Base-by-base conservation (phyloP, 2,113 vertebrate genomes). In the Anoura caudifer region DNA sequence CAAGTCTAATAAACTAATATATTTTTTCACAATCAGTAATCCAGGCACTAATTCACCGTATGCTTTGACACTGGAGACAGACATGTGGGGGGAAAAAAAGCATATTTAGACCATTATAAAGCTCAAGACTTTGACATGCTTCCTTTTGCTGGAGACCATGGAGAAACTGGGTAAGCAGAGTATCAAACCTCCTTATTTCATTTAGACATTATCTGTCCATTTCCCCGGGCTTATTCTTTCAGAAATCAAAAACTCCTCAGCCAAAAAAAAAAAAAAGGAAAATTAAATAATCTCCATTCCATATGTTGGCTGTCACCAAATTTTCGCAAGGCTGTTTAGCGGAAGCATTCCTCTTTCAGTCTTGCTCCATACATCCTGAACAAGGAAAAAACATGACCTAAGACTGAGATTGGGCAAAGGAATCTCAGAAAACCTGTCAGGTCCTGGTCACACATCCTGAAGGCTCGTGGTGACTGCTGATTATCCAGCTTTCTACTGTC, bases 291-390 rank as follows among this genome's bases (percentile, higher is more conserved):
- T 56, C 63, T 93, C 92, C 72, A 91, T 95, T 94, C 67, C 67
- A 56, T 79, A 72, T 5, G 19, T n/a, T 28, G 52, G 20, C 91
- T 89, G 65, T 45, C 76, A 43, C 41, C 16, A 19, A 7, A 75
- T 88, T 67, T 81, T 93, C 94, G 81, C 72, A 81, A 91, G 87
- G 67, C 86, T 84, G 61, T 36, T 96, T n/a, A 85, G 83, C 84
- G 96, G 76, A 82, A 73, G 88, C 59, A 69, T n/a, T 90, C 70
- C 14, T 90, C 69, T 73, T 69, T 85, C 36, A 43, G 79, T 61
- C 80, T 95, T 92, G 83, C 89, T 80, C 70, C 63, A 81, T 70
- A 59, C 93, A 93, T 33, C 82, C 43, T 8, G 41, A 92, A 76
- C 36, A 13, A 91, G 92, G 87, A 84, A 84, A 8, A 70, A 95